Base-by-base conservation (phyloP, 1,140 invertebrate genomes). In the Temnothorax longispinosus region DNA sequence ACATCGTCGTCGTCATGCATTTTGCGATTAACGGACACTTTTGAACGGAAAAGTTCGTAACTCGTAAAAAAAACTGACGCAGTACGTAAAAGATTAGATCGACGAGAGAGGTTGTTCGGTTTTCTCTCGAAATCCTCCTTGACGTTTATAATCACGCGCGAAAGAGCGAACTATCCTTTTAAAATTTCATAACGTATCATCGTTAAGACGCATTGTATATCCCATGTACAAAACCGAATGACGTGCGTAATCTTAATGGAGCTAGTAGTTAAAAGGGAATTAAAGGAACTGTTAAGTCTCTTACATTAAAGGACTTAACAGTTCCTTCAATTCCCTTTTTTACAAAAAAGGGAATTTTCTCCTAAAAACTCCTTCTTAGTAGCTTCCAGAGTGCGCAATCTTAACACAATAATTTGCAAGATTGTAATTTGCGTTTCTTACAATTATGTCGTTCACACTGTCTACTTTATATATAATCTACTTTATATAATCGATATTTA, bases 151-250 rank as follows among this genome's bases (percentile, higher is more conserved):
- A 85, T 52, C 44, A 35, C 58, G 32, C n/a, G 18, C 44, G 44
- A 82, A 56, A n/a, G 18, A n/a, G 50, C n/a, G 8, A 82, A 21
- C 32, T 13, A 72, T 82, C 65, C 21, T 82, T 81, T 81, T 69
- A 56, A 81, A 72, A 21, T 47, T 72, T 71, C 38, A 72, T 44
- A 54, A 38, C 47, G 13, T 38, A 65, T 13, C 18, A 54, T 65
- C 47, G 44, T 64, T 78, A 50, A 50, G 18, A 47, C 32, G 47
- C 47, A 80, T 80, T 80, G 47, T 44, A 65, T 50, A 65, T 50
- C 32, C 44, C 60, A 0, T 13, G 27, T 80, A 67, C 77, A 54
- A 80, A 54, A n/a, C n/a, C 35, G 77, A 27, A 54, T 41, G 47
- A 80, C 47, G 62, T 41, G 32, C 32, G n/a, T 54, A 69, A 41